Base-by-base conservation (phyloP, 1,140 invertebrate species). In the Eupristina koningsbergeri region DNA sequence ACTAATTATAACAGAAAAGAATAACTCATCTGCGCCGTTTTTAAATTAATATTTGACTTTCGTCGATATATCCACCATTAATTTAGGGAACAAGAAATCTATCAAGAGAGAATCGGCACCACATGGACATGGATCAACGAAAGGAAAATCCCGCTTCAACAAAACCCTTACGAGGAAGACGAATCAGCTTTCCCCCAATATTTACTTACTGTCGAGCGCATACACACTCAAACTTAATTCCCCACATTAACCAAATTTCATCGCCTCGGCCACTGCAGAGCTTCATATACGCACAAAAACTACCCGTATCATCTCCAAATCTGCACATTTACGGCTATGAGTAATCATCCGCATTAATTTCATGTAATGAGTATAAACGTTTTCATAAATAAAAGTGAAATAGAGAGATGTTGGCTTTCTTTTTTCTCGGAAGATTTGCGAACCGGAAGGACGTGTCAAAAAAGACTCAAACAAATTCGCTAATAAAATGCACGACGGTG, bases 401-500 rank as follows among this genome's bases (percentile, higher is more conserved):
- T 29, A 29, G 31, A 13, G 31, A 19, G 50, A n/a, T 5, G 29
- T 17, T 39, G 9, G 8, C 17, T 2, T 80, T 63, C 36, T n/a
- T n/a, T n/a, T n/a, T n/a, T n/a, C n/a, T n/a, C 58, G 45, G 34
- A 26, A 69, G 84, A 86, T 82, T 84, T 45, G 50, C 34, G 50
- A 39, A 0, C 19, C 0, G 45, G 53, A 69, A 45, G 36, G 64
- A n/a, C 63, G 64, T 11, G 17, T 39, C 45, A 63, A 45, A 29
- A 63, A 45, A 29, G 87, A 86, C 88, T 89, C 86, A 86, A 84
- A 84, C 86, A 90, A 92, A 92, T 91, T 90, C 91, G 89, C 88
- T 91, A 90, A 92, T 91, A 90, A 91, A 91, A 92, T 92, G 91
- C 91, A 88, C 83, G n/a, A 17, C 26, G 74, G 69, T 78, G 83